A percentile compares a stretch with the other conserved stretches of the same genome.
Evolutionary conservation across 2,797 vertebrate genomes (phyloP).

Genomic region (Paramormyrops hopkinsi): DNA sequence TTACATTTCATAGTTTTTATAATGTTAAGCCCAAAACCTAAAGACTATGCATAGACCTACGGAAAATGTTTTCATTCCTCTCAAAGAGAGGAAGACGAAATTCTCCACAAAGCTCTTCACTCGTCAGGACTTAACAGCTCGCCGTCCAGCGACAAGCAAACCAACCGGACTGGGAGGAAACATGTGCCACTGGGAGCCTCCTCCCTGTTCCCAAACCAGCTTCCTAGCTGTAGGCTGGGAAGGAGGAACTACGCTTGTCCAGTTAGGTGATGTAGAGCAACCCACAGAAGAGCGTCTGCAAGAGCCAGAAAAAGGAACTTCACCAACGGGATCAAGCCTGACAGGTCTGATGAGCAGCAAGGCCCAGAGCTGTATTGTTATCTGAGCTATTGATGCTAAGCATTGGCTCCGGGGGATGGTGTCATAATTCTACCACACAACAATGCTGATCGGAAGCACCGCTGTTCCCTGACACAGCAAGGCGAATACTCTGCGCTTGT

Average conservation of each 20-base stretch:
- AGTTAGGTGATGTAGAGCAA: slow-evolving; percentile 26
- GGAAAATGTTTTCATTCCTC: background rate
- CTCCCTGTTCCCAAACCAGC: background rate
- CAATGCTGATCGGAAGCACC: slow-evolving; percentile 31
- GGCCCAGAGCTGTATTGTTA: slow-evolving; percentile 13
- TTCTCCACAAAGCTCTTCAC: background rate
- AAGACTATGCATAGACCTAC: background rate
- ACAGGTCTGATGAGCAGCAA: slow-evolving; percentile 57
- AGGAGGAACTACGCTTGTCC: background rate
- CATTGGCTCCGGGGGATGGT: slow-evolving; percentile 32
- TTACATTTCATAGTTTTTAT: background rate
- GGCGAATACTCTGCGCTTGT: slow-evolving; percentile 23
- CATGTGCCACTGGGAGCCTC: background rate
- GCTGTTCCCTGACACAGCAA: slow-evolving; percentile 20
- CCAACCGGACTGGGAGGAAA: background rate
- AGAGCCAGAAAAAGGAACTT: slow-evolving; percentile 24
- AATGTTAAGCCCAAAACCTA: background rate
- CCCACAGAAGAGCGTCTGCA: slow-evolving; percentile 39
- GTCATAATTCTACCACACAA: slow-evolving; percentile 20
- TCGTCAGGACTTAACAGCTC: background rate
- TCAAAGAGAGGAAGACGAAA: background rate
- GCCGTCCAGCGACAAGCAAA: background rate
- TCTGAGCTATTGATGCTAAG: slow-evolving; percentile 43
- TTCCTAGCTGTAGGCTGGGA: background rate
- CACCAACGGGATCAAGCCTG: slow-evolving; percentile 53